Base-by-base conservation (phyloP, 2,113 vertebrate species). In the Anolis carolinensis region DNA sequence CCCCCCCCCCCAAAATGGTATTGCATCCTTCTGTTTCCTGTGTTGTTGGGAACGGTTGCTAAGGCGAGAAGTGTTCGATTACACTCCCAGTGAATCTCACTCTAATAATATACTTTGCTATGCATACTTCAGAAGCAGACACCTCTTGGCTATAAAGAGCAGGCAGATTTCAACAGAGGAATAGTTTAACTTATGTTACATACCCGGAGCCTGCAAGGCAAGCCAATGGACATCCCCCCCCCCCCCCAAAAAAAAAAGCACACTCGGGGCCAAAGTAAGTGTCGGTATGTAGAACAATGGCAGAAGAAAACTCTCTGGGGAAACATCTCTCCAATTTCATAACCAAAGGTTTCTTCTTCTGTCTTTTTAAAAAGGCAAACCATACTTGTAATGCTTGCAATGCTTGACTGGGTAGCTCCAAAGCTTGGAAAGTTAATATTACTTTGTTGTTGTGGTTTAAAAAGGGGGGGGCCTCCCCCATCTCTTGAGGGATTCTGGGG, bases 31-130 rank as follows among this genome's bases (percentile, higher is more conserved):
- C 95, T 96, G 96, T 97, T 96, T 96, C 93, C 96, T 91, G 93
- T 97, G 96, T 95, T 97, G 95, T 95, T 96, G 92, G 95, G 88
- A 0, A 2, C 32, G 5, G 97, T 97, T 95, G 95, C 94, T 90
- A 97, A 90, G 96, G 95, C 93, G 86, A 95, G 93, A 83, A 88
- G 96, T 94, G 95, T 95, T 95, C 92, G 90, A 88, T 97, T 96
- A 96, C 96, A 96, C 93, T 74, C 92, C 81, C 93, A 91, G 92
- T 94, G 96, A 97, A 95, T 95, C 84, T 85, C 91, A 88, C 96
- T 95, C 97, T 97, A 97, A 97, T 95, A 97, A 97, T 97, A 97
- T 94, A 92, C 96, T 94, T 88, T 78, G 89, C 94, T 94, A 93
- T 90, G 94, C 96, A 97, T 95, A 96, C 94, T 91, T 97, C 83